Conservation (phyloP, 1,140 invertebrate genomes). For the Ectropis grisescens region DNA sequence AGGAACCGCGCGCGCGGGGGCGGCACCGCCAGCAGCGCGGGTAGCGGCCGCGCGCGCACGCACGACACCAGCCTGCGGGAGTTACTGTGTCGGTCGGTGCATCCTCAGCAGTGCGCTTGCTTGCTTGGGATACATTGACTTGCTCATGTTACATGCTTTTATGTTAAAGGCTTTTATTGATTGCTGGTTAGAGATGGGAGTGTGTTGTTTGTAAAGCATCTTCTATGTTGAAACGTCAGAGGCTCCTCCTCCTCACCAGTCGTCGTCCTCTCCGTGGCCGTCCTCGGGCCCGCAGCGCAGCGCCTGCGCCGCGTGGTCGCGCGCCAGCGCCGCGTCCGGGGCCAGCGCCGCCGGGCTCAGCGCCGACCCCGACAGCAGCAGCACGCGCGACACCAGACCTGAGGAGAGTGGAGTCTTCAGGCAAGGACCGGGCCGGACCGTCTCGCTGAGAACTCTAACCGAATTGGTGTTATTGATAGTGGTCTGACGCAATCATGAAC, state of each 20-base stretch:
- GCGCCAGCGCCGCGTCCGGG: slow-evolving; percentile 79
- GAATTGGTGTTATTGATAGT: too few species aligned
- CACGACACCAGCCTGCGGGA: slow-evolving; percentile 70
- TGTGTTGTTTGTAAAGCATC: too few species aligned
- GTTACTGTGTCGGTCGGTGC: too few species aligned
- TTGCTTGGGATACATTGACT: slow-evolving; percentile 81
- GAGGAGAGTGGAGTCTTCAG: too few species aligned
- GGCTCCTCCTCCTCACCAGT: too few species aligned
- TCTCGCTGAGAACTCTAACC: too few species aligned
- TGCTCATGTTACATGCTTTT: slow-evolving; percentile 70
- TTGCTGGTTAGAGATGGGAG: too few species aligned
- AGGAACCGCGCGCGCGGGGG: slow-evolving; percentile 75
- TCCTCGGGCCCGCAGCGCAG: slow-evolving; percentile 73
- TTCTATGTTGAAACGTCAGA: too few species aligned
- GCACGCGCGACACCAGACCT: slow-evolving; percentile 87
- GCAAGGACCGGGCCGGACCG: too few species aligned
- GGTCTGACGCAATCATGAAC: too few species aligned
- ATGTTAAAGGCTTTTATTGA: too few species aligned
- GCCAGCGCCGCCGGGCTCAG: slow-evolving; percentile 86
- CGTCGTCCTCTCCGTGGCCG: slow-evolving; percentile 46
- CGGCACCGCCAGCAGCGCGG: slow-evolving; percentile 74
- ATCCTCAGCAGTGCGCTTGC: slow-evolving; percentile 79
- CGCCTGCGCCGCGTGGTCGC: slow-evolving; percentile 80
- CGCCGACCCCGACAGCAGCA: slow-evolving; percentile 90
- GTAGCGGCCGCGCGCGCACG: slow-evolving; percentile 72